These are phyloP conservation scores for Serranus cabrilla DNA, from an alignment of 2,797 vertebrate species.

Conservation along the genomic window DNA sequence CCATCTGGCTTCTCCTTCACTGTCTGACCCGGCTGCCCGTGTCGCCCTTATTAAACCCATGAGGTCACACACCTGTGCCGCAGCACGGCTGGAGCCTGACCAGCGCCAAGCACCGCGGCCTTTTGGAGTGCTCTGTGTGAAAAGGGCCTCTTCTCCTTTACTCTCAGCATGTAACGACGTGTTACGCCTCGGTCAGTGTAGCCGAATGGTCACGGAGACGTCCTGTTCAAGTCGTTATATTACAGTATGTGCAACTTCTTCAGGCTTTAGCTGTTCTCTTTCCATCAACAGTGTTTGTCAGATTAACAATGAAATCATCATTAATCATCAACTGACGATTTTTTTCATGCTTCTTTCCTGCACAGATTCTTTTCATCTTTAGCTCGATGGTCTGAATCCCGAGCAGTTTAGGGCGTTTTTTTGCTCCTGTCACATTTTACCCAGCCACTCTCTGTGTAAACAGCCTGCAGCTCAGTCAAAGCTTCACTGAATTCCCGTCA, in stretches of 20 bases:
- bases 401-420: too few relatives aligned
- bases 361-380: not conserved
- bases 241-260: conserved; percentile 42
- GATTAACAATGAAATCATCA: conserved; percentile 10
- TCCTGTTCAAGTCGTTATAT: conserved; percentile 31
- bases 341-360: not conserved
- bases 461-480: too few relatives aligned
- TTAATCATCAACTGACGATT: not conserved
- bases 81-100: conserved; percentile 32
- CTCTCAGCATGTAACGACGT: conserved; percentile 54
- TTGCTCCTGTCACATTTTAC: too few relatives aligned
- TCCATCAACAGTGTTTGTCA: conserved; percentile 8
- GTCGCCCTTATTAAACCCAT: conserved; percentile 60
- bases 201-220: conserved; percentile 19
- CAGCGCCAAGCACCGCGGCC: conserved; percentile 16
- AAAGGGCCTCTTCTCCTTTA: conserved; percentile 51
- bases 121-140: conserved; percentile 28
- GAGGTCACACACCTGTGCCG: conserved; percentile 66
- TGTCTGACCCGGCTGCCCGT: conserved; percentile 45
- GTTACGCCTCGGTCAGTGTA: conserved; percentile 25
- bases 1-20: conserved; percentile 62
- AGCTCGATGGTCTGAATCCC: not conserved
- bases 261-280: not conserved
- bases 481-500: too few relatives aligned
- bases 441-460: too few relatives aligned